Conservation (phyloP, 2,113 vertebrate genomes). For the Hiodon alosoides region DNA sequence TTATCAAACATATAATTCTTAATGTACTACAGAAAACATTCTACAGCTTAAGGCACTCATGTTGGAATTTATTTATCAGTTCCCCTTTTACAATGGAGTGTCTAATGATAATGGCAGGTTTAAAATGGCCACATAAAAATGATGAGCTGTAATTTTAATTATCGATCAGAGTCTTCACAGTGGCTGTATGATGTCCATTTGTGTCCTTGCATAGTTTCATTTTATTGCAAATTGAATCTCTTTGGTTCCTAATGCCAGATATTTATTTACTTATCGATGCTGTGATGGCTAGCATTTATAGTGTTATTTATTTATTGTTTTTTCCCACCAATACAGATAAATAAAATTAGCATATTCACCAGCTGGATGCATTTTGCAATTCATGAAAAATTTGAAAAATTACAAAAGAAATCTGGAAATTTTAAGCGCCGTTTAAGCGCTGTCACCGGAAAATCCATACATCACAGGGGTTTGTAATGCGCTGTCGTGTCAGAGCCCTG, state of each 20-base stretch:
- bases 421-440: too few species aligned
- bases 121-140: slow-evolving; percentile 9
- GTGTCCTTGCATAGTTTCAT: background rate
- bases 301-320: too few species aligned
- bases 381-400: background rate
- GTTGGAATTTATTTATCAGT: background rate
- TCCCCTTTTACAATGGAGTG: background rate
- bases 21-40: background rate
- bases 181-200: background rate
- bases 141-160: background rate
- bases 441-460: background rate
- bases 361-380: too few species aligned
- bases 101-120: slow-evolving; percentile 8
- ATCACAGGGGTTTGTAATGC: background rate
- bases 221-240: background rate
- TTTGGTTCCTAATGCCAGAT: too few species aligned
- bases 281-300: too few species aligned
- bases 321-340: too few species aligned
- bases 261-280: too few species aligned
- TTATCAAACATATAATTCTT: background rate
- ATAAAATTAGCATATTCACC: too few species aligned
- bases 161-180: background rate
- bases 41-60: background rate
- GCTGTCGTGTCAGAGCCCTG: background rate
- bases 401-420: background rate